Base-by-base conservation (phyloP, 2,113 vertebrate genomes). In the Otolemur garnettii region DNA sequence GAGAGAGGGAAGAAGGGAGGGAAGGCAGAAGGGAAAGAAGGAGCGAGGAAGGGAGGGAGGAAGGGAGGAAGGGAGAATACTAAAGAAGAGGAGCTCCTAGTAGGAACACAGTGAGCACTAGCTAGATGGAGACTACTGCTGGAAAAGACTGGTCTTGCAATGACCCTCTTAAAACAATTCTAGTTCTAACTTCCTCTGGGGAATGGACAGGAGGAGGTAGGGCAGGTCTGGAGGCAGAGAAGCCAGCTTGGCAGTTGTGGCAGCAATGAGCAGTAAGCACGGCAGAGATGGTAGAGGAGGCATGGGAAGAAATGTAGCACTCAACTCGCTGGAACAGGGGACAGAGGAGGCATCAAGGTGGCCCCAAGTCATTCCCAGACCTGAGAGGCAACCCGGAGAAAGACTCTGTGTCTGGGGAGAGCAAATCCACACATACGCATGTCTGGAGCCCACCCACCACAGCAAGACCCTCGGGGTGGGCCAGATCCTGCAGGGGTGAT, bases 391-490 rank as follows among this genome's bases (percentile, higher is more conserved):
- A 28, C 35, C 53, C 9, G 6, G 42, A 66, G 33, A 26, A 79
- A 90, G 42, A 53, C 1, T 2, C 0, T 14, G 2, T 10, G 15
- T 28, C 59, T 21, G 50, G 62, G 19, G 50, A 24, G 28, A 45
- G 14, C 38, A n/a, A 60, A 28, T 71, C 50, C 5, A 33, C 10
- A 35, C 4, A 3, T 1, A 3, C 0, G 12, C 4, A 1, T 5
- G 2, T 7, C 18, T 17, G 28, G 28, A n/a, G n/a, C 18, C 75
- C 2, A 4, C 21, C 3, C 14, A 60, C 19, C 57, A 33, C 0
- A 8, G 0, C 0, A 0, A 35, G 10, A 33, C 50, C 66, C 24
- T 50, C 1, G 55, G 60, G 35, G 53, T 13, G 28, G 38, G 28
- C 19, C 68, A 50, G 13, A 10, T 22, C 24, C 11, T 13, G 28